Conservation (phyloP, 2,113 vertebrate genomes). For the Mobula hypostoma region DNA sequence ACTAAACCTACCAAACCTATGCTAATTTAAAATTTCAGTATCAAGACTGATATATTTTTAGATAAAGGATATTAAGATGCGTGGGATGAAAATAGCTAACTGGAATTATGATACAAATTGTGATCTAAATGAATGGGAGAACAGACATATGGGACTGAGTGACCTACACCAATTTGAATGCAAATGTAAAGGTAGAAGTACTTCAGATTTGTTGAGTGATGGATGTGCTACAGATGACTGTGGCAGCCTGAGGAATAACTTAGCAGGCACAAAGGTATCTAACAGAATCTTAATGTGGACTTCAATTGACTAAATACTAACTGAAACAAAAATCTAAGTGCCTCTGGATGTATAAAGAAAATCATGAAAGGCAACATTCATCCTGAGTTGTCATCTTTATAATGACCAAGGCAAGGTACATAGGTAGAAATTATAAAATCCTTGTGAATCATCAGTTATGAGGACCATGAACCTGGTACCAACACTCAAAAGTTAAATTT, state of each 20-base stretch:
- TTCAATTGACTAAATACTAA: neutral
- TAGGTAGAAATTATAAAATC: neutral
- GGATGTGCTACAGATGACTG: neutral
- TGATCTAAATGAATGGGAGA: neutral
- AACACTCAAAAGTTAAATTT: neutral
- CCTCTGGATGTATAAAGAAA: neutral
- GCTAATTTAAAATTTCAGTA: too few species aligned
- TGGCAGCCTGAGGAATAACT: too few species aligned
- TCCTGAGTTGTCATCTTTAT: neutral
- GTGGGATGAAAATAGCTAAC: too few species aligned
- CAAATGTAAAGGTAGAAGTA: neutral
- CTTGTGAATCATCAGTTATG: neutral
- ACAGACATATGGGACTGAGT: too few species aligned
- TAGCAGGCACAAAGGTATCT: neutral
- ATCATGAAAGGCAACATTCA: neutral
- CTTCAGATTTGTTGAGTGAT: neutral
- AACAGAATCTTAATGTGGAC: neutral
- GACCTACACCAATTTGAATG: neutral
- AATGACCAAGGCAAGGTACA: neutral
- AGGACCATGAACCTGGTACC: neutral
- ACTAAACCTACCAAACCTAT: too few species aligned
- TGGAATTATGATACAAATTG: too few species aligned
- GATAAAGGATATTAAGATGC: too few species aligned
- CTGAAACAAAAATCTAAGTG: neutral
- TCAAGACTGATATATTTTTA: too few species aligned